Base-by-base conservation (phyloP, 2,797 vertebrate genomes). In the Tenualosa thibaudeaui region DNA sequence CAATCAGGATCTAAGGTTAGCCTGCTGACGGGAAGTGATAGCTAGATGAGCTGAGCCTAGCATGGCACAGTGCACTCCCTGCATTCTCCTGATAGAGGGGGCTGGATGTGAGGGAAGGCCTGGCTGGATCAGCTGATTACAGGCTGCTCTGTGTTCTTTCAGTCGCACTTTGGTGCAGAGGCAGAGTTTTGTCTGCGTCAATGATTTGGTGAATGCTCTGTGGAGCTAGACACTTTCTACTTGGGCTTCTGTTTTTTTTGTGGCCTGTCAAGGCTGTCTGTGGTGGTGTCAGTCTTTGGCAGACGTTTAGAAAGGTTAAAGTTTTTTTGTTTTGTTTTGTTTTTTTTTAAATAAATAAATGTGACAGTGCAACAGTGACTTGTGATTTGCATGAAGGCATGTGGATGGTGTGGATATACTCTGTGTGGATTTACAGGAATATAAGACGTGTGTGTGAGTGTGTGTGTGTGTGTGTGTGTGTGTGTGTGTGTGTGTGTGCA, bases 1-100 rank as follows among this genome's bases (percentile, higher is more conserved):
- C 43, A 81, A 81, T 82, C 81, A 78, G 86, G 9, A 81, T 85
- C 83, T 56, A 58, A 82, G 58, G 83, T 82, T 65, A 82, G 83
- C n/a, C 26, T 37, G 53, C 53, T 81, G 83, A 81, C 56, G 12
- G 81, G 46, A 19, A 78, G 12, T 19, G 37, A 43, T 78, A 78
- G 71, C 71, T 15, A 62, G 9, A 40, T 17, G 19, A 46, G 40
- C 71, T 12, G 15, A 46, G 40, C 37, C 37, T 22, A 78, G 37
- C 15, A 5, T 37, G 6, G 62, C 12, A 12, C 26, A 13, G 31
- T 3, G 65, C 65, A 17, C 3, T 37, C 19, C 40, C 71, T 2
- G 40, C 17, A 46, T 40, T 40, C 37, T 6, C 37, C 7, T 13
- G 0, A 10, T 46, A 43, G 10, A 8, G 71, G 26, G 24, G 40